Conservation (phyloP, 2,888 invertebrate species). For the Glaucopsyche alexis region DNA sequence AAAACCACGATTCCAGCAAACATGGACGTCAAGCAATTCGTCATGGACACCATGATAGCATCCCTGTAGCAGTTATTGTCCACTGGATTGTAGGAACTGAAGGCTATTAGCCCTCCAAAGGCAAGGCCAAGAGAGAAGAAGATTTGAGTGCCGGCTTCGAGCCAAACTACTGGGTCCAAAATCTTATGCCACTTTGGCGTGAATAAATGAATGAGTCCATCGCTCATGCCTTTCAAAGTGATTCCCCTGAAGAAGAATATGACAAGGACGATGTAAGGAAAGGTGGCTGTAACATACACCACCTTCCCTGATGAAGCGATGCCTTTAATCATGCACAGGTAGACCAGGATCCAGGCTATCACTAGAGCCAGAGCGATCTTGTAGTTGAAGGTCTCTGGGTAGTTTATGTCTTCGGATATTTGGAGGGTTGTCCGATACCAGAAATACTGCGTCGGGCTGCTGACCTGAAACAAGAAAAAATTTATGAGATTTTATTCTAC, state of each 20-base stretch:
- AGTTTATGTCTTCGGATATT: slow-evolving; percentile 92
- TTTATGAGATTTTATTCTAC: not conserved
- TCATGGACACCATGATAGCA: slow-evolving; percentile 94
- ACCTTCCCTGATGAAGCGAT: slow-evolving; percentile 98
- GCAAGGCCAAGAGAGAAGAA: slow-evolving; percentile 97
- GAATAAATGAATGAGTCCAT: slow-evolving; percentile 93
- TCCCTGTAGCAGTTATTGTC: slow-evolving; percentile 98
- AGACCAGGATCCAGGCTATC: slow-evolving; percentile 95
- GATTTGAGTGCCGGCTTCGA: slow-evolving; percentile 98
- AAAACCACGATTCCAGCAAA: slow-evolving; percentile 98
- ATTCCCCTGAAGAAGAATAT: slow-evolving; percentile 98
- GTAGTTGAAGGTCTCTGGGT: slow-evolving; percentile 93
- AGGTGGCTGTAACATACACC: slow-evolving; percentile 97
- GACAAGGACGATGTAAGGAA: slow-evolving; percentile 96
- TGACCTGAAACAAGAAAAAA: slow-evolving; percentile 80
- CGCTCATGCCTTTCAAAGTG: slow-evolving; percentile 91
- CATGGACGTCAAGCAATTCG: slow-evolving; percentile 97
- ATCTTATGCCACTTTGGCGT: slow-evolving; percentile 96
- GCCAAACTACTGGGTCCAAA: slow-evolving; percentile 96
- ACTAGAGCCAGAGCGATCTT: slow-evolving; percentile 93
- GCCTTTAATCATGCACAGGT: slow-evolving; percentile 98
- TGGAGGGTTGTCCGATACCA: slow-evolving; percentile 96
- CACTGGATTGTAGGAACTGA: slow-evolving; percentile 97
- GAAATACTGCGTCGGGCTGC: slow-evolving; percentile 95
- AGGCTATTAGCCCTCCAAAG: slow-evolving; percentile 97